Evolutionary conservation across 2,113 vertebrate species (phyloP).

Genomic region (Poeciliopsis prolifica): DNA sequence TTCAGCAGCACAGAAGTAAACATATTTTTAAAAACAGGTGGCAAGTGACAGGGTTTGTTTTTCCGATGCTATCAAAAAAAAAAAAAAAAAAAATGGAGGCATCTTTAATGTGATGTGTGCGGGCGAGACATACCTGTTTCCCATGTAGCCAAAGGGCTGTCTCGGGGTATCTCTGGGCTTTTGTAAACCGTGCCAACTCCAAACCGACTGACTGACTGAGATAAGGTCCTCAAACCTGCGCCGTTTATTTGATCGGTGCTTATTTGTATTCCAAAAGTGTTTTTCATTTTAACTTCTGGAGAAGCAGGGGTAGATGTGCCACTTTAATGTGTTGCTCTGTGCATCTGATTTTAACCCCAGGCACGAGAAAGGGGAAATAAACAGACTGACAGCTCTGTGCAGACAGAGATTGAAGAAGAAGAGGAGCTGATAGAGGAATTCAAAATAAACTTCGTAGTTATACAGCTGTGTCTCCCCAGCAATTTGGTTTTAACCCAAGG

Average conservation of each 20-base stretch:
- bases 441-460: constrained; percentile 27
- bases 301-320: constrained; percentile 43
- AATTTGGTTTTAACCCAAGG: constrained; percentile 14
- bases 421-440: constrained; percentile 36
- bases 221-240: constrained; percentile 60
- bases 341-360: constrained; percentile 68
- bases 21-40: neutral
- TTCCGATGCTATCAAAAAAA: constrained; percentile 9
- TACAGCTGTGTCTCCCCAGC: constrained; percentile 26
- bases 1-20: constrained; percentile 9
- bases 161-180: constrained; percentile 44
- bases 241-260: constrained; percentile 64
- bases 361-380: constrained; percentile 46
- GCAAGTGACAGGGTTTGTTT: constrained; percentile 1
- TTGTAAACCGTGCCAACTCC: constrained; percentile 50
- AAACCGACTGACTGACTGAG: constrained; percentile 69
- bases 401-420: constrained; percentile 29
- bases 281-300: constrained; percentile 71
- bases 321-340: constrained; percentile 60
- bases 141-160: constrained; percentile 29
- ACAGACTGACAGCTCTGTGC: constrained; percentile 41
- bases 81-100: neutral
- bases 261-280: constrained; percentile 71
- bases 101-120: constrained; percentile 16
- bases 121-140: constrained; percentile 26